These are phyloP conservation scores for Rhea pennata DNA, from an alignment of 2,113 vertebrate species.

Conservation along the genomic window DNA sequence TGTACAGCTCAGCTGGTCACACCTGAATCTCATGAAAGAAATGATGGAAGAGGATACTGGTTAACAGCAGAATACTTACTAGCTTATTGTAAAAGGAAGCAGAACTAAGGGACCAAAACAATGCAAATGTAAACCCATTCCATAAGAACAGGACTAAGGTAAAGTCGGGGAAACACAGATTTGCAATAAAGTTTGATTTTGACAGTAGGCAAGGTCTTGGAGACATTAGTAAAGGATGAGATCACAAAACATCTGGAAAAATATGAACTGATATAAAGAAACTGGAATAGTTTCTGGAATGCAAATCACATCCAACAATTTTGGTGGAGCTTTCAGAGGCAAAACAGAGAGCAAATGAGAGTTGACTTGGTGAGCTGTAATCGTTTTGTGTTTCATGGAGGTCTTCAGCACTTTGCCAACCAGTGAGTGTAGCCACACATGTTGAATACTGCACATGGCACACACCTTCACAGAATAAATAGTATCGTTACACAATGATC, in stretches of 20 bases:
- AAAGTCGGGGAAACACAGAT: constrained; percentile 33
- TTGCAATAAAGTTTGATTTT: constrained; percentile 65
- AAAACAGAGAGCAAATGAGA: constrained; percentile 11
- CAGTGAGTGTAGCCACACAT: not conserved
- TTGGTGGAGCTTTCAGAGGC: not conserved
- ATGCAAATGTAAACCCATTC: constrained; percentile 40
- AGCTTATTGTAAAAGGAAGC: constrained; percentile 7
- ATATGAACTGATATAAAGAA: constrained; percentile 51
- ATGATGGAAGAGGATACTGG: constrained; percentile 54
- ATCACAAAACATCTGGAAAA: constrained; percentile 75
- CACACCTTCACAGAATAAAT: not conserved
- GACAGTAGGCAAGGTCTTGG: constrained; percentile 61
- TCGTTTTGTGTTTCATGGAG: not conserved
- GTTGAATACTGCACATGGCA: not conserved
- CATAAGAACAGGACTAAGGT: constrained; percentile 7
- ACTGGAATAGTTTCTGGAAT: constrained; percentile 1
- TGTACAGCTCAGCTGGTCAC: constrained; percentile 42
- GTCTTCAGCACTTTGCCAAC: not conserved
- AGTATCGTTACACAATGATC: not conserved
- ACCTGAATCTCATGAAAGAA: constrained; percentile 55
- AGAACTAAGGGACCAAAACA: constrained; percentile 14
- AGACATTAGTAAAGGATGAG: constrained; percentile 68
- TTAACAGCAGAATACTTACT: constrained; percentile 2
- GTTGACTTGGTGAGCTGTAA: not conserved
- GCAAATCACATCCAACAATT: constrained; percentile 21